Evolutionary conservation across 92 coral and sea anemone genomes (phyloP).

Genomic region (Paramuricea clavata): DNA sequence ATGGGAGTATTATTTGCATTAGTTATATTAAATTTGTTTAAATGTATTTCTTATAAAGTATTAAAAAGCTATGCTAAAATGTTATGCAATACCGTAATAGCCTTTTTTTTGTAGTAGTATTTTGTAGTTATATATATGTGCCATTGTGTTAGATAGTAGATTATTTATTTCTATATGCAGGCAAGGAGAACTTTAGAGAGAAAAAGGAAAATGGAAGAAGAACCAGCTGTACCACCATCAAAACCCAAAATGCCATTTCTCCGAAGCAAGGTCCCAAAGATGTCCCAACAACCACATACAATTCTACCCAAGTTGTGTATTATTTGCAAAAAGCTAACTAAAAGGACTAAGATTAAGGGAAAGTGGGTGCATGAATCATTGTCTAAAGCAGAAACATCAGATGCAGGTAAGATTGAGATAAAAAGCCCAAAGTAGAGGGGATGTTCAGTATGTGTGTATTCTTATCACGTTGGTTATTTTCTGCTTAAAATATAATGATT

Average conservation of each 20-base stretch:
- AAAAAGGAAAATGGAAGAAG: slow-evolving; percentile 25
- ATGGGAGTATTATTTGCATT: too few species aligned
- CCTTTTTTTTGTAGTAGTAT: neutral
- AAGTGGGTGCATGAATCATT: slow-evolving; percentile 35
- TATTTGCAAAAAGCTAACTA: slow-evolving; percentile 26
- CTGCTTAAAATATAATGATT: too few species aligned
- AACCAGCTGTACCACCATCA: slow-evolving; percentile 30
- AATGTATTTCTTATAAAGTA: too few species aligned
- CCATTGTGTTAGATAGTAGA: neutral
- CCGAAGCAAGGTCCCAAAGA: slow-evolving; percentile 26
- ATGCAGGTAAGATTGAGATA: slow-evolving; percentile 35
- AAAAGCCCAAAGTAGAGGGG: slow-evolving; percentile 10
- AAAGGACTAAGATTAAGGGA: slow-evolving; percentile 46
- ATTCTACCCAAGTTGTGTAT: slow-evolving; percentile 22
- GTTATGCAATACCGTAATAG: too few species aligned
- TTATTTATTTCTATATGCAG: slow-evolving; percentile 4
- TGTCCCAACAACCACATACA: neutral
- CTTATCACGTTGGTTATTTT: too few species aligned
- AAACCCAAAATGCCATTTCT: slow-evolving; percentile 25
- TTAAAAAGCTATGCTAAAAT: too few species aligned
- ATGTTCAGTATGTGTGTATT: slow-evolving; percentile 24
- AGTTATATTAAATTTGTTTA: too few species aligned
- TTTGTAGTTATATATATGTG: neutral
- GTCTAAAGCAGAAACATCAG: slow-evolving; percentile 48
- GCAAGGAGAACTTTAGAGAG: slow-evolving; percentile 33